A percentile compares a stretch with the other conserved stretches of the same genome.
These are phyloP conservation scores for Cyphomyrmex costatus DNA, from an alignment of 1,140 invertebrate species.

Conservation along the genomic window DNA sequence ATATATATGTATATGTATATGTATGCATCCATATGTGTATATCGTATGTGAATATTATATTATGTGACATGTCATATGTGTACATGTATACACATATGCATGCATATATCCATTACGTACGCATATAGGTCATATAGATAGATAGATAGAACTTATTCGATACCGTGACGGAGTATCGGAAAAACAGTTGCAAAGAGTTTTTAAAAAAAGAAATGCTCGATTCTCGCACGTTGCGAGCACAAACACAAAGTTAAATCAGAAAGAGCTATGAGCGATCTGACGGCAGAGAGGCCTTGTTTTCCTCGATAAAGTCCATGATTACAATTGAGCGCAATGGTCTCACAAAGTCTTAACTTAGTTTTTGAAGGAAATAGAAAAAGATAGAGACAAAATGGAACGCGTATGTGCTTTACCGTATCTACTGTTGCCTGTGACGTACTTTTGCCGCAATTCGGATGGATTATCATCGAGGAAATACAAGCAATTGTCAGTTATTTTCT, in stretches of 20 bases:
- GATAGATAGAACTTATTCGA: constrained; percentile 83
- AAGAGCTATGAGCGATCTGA: constrained; percentile 76
- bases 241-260: constrained; percentile 77
- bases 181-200: constrained; percentile 79
- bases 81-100: constrained; percentile 34
- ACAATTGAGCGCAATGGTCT: constrained; percentile 64
- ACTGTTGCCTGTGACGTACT: constrained; percentile 67
- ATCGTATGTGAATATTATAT: constrained; percentile 64
- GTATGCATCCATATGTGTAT: constrained; percentile 78
- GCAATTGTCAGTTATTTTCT: constrained; percentile 84
- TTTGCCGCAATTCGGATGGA: constrained; percentile 64
- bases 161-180: constrained; percentile 80
- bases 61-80: constrained; percentile 18
- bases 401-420: constrained; percentile 22
- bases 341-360: constrained; percentile 67
- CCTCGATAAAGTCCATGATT: constrained; percentile 72
- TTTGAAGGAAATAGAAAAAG: constrained; percentile 39
- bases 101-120: constrained; percentile 55
- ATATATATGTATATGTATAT: constrained; percentile 78
- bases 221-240: constrained; percentile 79
- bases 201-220: constrained; percentile 79
- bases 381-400: constrained; percentile 40
- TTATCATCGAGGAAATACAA: constrained; percentile 74
- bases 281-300: constrained; percentile 77
- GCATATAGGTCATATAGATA: constrained; percentile 66